Percentiles rank a stretch among this genome's conserved stretches.
Conservation (phyloP, 2,888 invertebrate species). For the Dicyrtomina minuta region DNA sequence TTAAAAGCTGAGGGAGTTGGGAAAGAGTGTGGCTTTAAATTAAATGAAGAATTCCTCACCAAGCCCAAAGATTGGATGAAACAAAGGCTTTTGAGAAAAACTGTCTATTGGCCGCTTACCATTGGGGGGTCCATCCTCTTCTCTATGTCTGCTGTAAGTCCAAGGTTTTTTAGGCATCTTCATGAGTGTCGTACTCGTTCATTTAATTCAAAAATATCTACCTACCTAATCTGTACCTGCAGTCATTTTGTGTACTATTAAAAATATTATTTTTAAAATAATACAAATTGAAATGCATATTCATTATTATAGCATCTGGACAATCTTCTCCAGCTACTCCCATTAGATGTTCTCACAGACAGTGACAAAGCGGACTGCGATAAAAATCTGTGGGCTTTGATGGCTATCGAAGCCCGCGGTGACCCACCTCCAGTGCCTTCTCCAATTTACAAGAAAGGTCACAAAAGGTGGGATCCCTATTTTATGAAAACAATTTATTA, state of each 20-base stretch:
- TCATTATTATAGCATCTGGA: conserved; percentile 43
- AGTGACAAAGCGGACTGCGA: conserved; percentile 46
- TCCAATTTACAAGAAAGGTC: conserved; percentile 58
- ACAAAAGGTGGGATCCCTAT: no score
- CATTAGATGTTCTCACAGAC: conserved; percentile 44
- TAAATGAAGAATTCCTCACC: background rate
- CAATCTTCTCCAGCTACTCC: conserved; percentile 38
- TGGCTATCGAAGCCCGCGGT: conserved; percentile 51
- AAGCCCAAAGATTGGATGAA: conserved; percentile 66
- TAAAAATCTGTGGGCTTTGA: conserved; percentile 48
- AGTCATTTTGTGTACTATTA: no score
- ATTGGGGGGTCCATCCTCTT: conserved; percentile 58
- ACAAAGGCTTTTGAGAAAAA: conserved; percentile 71
- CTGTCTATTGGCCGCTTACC: conserved; percentile 78
- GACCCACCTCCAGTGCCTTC: conserved; percentile 53
- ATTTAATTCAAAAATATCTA: background rate
- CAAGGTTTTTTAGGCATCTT: no score
- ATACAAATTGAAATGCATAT: background rate
- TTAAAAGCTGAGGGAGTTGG: background rate
- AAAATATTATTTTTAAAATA: background rate
- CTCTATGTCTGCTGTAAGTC: conserved; percentile 45
- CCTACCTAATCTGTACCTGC: background rate
- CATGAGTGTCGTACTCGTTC: no score
- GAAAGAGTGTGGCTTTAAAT: background rate
- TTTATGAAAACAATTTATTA: no score